Percentiles rank a stretch among this genome's conserved stretches.
Conservation (phyloP, 1,140 invertebrate genomes). For the Varroa destructor region DNA sequence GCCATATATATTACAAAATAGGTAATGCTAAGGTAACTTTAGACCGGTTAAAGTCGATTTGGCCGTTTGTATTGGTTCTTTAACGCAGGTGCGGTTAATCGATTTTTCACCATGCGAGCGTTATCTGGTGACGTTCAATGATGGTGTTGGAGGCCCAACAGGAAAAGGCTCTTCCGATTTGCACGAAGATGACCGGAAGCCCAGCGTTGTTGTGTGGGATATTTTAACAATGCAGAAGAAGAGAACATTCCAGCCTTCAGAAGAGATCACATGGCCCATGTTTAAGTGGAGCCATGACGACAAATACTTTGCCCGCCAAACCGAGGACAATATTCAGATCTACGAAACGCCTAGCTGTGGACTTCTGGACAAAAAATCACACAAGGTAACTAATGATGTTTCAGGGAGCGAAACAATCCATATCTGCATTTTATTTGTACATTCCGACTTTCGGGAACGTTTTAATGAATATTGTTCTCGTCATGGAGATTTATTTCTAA, state of each 20-base stretch:
- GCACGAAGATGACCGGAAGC: conserved; percentile 43
- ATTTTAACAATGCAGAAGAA: conserved; percentile 79
- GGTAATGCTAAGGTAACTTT: no score
- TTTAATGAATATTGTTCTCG: neutral
- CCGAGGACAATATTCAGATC: conserved; percentile 58
- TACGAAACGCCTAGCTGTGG: conserved; percentile 66
- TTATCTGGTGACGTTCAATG: conserved; percentile 80
- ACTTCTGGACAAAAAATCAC: conserved; percentile 31
- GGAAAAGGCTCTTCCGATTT: conserved; percentile 40
- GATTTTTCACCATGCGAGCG: conserved; percentile 96
- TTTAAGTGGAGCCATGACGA: conserved; percentile 96
- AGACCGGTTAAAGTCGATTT: no score
- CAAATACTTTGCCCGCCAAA: conserved; percentile 83
- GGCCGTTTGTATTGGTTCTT: no score
- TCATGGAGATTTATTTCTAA: conserved; percentile 17
- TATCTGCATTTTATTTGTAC: neutral
- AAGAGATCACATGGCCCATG: conserved; percentile 58
- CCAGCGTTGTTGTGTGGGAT: conserved; percentile 75
- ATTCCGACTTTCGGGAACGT: neutral
- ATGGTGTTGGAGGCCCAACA: conserved; percentile 47
- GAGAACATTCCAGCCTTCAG: conserved; percentile 60
- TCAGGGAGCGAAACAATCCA: neutral
- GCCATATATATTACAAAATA: no score
- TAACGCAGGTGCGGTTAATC: conserved; percentile 69
- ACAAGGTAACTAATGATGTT: neutral